A percentile compares a stretch with the other conserved stretches of the same genome.
Conservation (phyloP, 2,113 vertebrate species). For the Barnardius zonarius region DNA sequence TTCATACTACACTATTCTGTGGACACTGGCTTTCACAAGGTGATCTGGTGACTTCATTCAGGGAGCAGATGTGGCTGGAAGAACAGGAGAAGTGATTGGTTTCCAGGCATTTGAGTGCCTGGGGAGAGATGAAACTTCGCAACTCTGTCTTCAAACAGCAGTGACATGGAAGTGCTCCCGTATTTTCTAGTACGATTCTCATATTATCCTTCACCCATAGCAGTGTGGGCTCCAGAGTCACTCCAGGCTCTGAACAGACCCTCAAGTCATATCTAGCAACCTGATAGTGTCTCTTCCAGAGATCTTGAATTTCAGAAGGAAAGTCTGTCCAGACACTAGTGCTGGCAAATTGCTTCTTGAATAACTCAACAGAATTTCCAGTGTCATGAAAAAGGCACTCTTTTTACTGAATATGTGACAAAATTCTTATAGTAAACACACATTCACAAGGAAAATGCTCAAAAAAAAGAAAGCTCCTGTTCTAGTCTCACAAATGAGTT, state of each 20-base stretch:
- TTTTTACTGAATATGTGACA: not conserved
- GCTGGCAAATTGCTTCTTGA: not conserved
- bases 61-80: not conserved
- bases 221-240: rapidly evolving
- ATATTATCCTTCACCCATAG: not conserved
- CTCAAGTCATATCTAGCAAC: not conserved
- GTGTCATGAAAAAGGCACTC: not conserved
- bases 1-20: rapidly evolving
- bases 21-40: not conserved
- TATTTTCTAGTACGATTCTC: not conserved
- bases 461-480: not conserved
- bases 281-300: not conserved
- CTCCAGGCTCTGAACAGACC: not conserved
- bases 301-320: not conserved
- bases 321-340: not conserved
- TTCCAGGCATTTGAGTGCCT: not conserved
- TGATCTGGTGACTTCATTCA: not conserved
- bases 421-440: slow-evolving; percentile 6
- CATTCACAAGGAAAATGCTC: not conserved
- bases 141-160: rapidly evolving
- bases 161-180: rapidly evolving
- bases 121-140: not conserved
- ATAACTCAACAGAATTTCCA: not conserved
- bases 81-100: not conserved
- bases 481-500: not conserved